Conservation (phyloP, 2,797 vertebrate genomes). For the Natrix natrix region DNA sequence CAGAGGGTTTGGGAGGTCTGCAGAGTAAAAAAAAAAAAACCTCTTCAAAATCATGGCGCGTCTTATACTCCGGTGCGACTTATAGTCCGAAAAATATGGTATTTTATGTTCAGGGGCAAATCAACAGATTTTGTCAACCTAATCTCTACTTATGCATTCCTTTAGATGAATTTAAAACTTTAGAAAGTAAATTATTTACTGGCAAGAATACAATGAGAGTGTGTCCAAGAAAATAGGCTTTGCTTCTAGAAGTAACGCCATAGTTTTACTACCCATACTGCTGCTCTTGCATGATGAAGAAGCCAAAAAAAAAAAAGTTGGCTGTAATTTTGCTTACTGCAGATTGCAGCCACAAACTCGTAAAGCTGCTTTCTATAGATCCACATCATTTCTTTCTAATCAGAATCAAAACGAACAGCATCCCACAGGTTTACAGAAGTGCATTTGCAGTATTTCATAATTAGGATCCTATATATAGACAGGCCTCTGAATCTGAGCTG, state of each 20-base stretch:
- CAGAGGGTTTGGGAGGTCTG: no score
- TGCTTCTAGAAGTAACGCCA: neutral
- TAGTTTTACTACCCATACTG: slow-evolving; percentile 21
- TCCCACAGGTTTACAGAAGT: neutral
- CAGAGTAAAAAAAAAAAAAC: no score
- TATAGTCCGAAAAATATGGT: no score
- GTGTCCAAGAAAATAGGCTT: neutral
- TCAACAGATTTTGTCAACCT: neutral
- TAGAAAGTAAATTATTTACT: neutral
- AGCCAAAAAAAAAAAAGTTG: neutral
- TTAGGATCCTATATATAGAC: neutral
- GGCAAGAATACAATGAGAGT: neutral
- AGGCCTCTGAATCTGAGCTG: neutral
- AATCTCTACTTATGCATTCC: neutral
- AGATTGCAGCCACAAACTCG: neutral
- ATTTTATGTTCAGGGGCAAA: neutral
- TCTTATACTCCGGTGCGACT: no score
- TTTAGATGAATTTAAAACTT: neutral
- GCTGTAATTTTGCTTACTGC: neutral
- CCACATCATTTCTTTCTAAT: neutral
- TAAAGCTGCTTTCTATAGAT: neutral
- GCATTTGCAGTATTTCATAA: neutral
- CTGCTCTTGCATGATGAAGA: neutral
- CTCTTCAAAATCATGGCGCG: no score
- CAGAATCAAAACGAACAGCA: neutral